Percentiles rank a stretch among this genome's conserved stretches.
phyloP scores from a whole-genome alignment of 1,140 invertebrate genomes.

The Brachionus paranguensis region DNA sequence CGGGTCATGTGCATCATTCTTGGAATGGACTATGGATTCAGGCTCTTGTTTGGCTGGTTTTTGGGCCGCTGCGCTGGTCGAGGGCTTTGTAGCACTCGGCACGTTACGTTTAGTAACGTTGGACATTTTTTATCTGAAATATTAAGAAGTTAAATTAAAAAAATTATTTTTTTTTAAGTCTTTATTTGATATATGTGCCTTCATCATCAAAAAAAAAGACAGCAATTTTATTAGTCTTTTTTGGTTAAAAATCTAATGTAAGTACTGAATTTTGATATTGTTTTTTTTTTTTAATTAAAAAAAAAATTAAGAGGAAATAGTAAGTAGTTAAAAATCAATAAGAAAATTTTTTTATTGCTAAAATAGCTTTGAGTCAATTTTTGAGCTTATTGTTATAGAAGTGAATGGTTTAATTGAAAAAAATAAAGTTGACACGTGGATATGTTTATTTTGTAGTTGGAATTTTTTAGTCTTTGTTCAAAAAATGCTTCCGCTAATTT shows the following conservation, averaged over 20 bases:
- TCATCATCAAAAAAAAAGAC: not conserved
- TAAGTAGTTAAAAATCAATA: not conserved
- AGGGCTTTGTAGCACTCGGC: not conserved
- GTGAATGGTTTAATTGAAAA: not conserved
- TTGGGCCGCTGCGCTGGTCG: not conserved
- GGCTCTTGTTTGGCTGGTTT: not conserved
- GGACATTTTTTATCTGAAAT: not conserved
- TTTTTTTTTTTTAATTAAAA: not conserved
- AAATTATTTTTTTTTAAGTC: not conserved
- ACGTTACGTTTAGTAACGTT: constrained; percentile 23
- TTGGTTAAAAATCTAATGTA: not conserved
- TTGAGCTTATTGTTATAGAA: not conserved
- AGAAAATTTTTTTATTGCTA: not conserved
- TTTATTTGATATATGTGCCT: not conserved
- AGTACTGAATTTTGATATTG: not conserved
- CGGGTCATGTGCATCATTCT: not conserved
- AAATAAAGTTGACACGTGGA: not conserved
- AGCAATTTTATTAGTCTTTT: not conserved
- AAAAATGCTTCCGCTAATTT: not conserved
- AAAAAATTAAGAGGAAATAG: not conserved
- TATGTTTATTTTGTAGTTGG: not conserved
- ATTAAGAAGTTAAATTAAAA: not conserved
- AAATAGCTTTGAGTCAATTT: not conserved
- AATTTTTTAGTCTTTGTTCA: not conserved
- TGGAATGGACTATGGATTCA: not conserved